Evolutionary conservation across 2,113 vertebrate genomes (phyloP).

Genomic region (Sclerurus mexicanus): DNA sequence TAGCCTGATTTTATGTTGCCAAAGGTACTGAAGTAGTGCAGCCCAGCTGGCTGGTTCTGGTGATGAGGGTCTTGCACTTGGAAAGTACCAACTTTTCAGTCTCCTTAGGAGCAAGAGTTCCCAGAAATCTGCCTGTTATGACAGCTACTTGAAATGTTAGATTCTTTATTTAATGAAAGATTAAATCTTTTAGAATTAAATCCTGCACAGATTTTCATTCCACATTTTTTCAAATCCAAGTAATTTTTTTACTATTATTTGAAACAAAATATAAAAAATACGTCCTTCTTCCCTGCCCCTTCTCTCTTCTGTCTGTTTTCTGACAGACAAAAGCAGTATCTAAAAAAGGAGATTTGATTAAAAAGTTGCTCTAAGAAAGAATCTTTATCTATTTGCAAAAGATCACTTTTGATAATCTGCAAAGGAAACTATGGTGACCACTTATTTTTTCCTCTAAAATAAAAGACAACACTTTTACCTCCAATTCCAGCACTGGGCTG

Average conservation of each 20-base stretch:
- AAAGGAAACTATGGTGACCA: neutral
- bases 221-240: neutral
- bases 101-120: neutral
- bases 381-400: neutral
- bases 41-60: neutral
- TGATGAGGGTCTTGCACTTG: neutral
- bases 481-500: neutral
- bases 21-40: neutral
- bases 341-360: neutral
- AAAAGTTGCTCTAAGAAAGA: neutral
- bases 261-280: neutral
- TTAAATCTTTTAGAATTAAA: neutral
- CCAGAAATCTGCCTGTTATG: neutral
- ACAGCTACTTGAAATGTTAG: neutral
- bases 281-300: fast-evolving
- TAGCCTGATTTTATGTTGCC: neutral
- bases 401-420: neutral
- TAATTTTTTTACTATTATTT: neutral
- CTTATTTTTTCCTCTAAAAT: neutral
- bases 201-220: neutral
- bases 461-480: neutral
- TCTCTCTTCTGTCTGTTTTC: neutral
- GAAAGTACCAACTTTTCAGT: neutral
- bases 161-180: neutral
- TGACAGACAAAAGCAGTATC: neutral